Percentiles rank a stretch among this genome's conserved stretches.
phyloP scores from a whole-genome alignment of 2,888 invertebrate species.

The Eupithecia abbreviata region DNA sequence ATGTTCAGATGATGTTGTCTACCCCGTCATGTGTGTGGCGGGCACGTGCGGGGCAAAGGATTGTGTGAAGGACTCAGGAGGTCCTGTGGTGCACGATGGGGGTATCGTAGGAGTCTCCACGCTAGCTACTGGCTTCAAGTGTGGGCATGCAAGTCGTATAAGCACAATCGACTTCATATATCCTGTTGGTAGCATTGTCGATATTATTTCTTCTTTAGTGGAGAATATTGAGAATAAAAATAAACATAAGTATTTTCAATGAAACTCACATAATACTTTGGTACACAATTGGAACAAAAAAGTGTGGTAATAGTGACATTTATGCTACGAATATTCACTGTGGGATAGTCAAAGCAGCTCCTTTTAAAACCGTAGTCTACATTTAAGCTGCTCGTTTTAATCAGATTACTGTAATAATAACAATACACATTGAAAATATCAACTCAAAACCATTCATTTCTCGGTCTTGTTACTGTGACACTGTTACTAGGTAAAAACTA shows the following conservation, averaged over 20 bases:
- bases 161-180: neutral
- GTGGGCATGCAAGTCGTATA: neutral
- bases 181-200: neutral
- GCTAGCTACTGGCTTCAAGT: neutral
- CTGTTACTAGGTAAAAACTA: neutral
- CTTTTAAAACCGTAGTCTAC: neutral
- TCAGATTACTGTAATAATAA: neutral
- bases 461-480: neutral
- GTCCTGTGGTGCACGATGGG: neutral
- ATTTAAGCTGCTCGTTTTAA: neutral
- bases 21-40: neutral
- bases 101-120: neutral
- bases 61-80: neutral
- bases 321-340: neutral
- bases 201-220: neutral
- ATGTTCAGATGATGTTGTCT: neutral
- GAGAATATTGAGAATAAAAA: neutral
- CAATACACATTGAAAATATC: neutral
- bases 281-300: neutral
- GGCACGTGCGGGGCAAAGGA: neutral
- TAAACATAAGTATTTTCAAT: slow-evolving; percentile 1
- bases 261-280: neutral
- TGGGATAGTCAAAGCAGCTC: neutral
- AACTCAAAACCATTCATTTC: neutral
- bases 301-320: neutral